These are phyloP conservation scores for Stichodactyla helianthus DNA, from an alignment of 64 coral and sea anemone species.

Conservation along the genomic window DNA sequence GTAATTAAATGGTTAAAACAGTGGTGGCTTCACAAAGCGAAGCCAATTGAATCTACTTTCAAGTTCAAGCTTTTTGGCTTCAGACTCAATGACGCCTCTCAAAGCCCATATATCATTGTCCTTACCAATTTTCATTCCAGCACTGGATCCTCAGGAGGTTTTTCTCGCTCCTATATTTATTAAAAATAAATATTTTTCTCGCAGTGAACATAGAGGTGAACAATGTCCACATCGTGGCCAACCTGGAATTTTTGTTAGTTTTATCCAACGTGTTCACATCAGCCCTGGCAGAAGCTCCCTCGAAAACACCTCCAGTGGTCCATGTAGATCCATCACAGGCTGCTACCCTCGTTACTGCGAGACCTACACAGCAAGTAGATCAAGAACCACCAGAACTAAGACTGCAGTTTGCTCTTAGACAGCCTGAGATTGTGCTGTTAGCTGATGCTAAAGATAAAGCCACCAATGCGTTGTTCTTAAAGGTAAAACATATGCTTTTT, in stretches of 20 bases:
- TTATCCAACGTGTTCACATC: constrained; percentile 73
- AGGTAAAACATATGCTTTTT: constrained; percentile 29
- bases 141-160: too few species aligned
- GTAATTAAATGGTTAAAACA: too few species aligned
- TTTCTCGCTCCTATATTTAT: too few species aligned
- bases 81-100: too few species aligned
- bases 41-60: too few species aligned
- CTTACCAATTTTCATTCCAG: too few species aligned
- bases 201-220: constrained; percentile 70
- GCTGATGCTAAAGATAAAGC: constrained; percentile 93
- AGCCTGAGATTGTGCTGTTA: constrained; percentile 84
- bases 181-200: background rate
- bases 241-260: constrained; percentile 76
- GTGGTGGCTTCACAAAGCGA: too few species aligned
- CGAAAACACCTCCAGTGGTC: background rate
- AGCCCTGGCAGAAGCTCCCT: constrained; percentile 49
- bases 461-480: constrained; percentile 87
- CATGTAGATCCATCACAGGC: constrained; percentile 14
- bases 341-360: background rate
- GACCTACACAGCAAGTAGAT: constrained; percentile 12
- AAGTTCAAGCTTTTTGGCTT: too few species aligned
- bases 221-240: constrained; percentile 55
- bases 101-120: too few species aligned
- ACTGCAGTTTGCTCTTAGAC: constrained; percentile 60
- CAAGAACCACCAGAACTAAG: constrained; percentile 52